Base-by-base conservation (phyloP, 2,797 vertebrate genomes). In the Acipenser oxyrinchus region DNA sequence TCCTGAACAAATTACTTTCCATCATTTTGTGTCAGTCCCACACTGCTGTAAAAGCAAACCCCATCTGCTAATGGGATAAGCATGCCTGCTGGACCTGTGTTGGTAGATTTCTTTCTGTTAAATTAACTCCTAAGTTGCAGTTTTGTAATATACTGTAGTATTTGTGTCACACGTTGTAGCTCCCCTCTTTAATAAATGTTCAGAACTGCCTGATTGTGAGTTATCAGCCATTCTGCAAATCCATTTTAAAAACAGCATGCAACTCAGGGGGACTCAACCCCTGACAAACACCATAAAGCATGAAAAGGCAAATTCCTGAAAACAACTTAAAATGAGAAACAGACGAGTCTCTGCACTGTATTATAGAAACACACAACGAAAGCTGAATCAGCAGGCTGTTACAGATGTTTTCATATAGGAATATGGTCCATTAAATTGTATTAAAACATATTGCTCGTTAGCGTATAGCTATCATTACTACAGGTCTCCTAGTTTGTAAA, bases 201-300 rank as follows among this genome's bases (percentile, higher is more conserved):
- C 37, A 37, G 37, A 48, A 12, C 67, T 55, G 3, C 61, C 13
- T 12, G 10, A 11, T 12, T 6, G 60, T 51, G 15, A 4, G 66
- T 80, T 84, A 87, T 85, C 85, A 78, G 72, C 8, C 59, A 6
- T 65, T 60, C 49, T 63, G 65, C 73, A 75, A 67, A 48, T 62
- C 37, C 63, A 9, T 49, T 58, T 51, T 68, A 50, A 10, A 12
- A 49, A n/a, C 11, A 52, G 13, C 23, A 37, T 50, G 69, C 49
- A 76, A 78, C 67, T 12, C 18, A 15, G 51, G 23, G 50, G 64
- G 63, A 52, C 67, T 15, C 69, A 75, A 37, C 78, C 76, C 69
- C 48, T 12, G 9, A 55, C 23, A 64, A 49, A 64, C 23, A 49
- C 48, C 8, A 13, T 23, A 23, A 60, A 51, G 58, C 9, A 18